These are phyloP conservation scores for Leptinotarsa rubiginosa DNA, from an alignment of 2,888 invertebrate genomes.

Conservation along the genomic window DNA sequence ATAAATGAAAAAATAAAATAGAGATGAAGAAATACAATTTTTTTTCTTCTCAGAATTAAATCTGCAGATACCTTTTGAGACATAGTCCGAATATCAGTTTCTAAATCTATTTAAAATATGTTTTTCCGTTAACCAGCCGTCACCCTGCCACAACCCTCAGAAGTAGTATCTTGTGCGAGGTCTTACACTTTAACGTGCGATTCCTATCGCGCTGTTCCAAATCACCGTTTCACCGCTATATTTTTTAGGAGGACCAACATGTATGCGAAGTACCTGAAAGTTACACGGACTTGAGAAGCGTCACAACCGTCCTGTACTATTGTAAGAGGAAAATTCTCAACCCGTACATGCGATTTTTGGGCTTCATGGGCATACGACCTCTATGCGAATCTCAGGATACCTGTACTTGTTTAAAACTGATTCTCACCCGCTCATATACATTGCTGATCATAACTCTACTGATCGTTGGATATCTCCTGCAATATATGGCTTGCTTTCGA, in stretches of 20 bases:
- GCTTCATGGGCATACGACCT: constrained; percentile 81
- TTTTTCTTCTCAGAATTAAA: too few relatives aligned
- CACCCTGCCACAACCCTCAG: too few relatives aligned
- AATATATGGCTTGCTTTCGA: constrained; percentile 80
- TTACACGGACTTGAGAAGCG: constrained; percentile 72
- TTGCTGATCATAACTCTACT: constrained; percentile 58
- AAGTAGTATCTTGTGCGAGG: too few relatives aligned
- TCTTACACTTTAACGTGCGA: not conserved
- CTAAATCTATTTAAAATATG: too few relatives aligned
- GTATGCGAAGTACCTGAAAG: constrained; percentile 26
- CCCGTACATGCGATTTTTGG: constrained; percentile 80
- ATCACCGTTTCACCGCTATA: not conserved
- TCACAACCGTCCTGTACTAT: constrained; percentile 82
- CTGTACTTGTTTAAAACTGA: constrained; percentile 69
- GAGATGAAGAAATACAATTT: too few relatives aligned
- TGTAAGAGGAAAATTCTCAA: constrained; percentile 85
- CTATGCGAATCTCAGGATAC: constrained; percentile 74
- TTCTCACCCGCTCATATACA: constrained; percentile 77
- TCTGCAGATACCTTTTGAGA: too few relatives aligned
- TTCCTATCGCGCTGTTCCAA: not conserved
- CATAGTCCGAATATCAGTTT: too few relatives aligned
- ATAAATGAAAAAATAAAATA: too few relatives aligned
- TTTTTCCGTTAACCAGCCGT: too few relatives aligned
- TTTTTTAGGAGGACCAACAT: not conserved
- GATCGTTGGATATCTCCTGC: constrained; percentile 29